Evolutionary conservation across 2,888 invertebrate species (phyloP).

Genomic region (Agonopterix alstromeriana): DNA sequence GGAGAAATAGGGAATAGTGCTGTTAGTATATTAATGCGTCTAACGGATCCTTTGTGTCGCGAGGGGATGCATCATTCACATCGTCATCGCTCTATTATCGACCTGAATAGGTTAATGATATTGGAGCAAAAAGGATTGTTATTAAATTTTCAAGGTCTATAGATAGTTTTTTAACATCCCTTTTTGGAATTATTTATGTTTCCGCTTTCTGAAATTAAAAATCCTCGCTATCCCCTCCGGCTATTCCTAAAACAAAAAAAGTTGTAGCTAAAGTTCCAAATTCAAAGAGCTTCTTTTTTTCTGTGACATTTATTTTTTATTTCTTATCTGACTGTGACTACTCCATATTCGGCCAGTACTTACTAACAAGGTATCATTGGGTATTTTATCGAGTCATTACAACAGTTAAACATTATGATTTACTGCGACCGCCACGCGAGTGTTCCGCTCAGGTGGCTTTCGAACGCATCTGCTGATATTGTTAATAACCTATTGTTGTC

Average conservation of each 20-base stretch:
- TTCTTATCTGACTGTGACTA: no score
- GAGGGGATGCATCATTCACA: constrained; percentile 46
- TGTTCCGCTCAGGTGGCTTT: constrained; percentile 59
- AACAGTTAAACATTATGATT: constrained; percentile 45
- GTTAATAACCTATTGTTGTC: constrained; percentile 63
- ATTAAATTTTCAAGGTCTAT: constrained; percentile 11
- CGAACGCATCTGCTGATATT: constrained; percentile 55
- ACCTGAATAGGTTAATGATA: constrained; percentile 46
- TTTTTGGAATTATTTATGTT: constrained; percentile 5
- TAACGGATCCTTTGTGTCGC: constrained; percentile 64
- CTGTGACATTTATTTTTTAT: no score
- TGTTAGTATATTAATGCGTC: constrained; percentile 66
- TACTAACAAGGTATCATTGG: constrained; percentile 10
- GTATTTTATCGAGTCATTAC: constrained; percentile 33
- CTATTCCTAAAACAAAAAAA: neutral
- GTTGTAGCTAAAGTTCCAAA: neutral
- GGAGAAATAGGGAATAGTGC: constrained; percentile 53
- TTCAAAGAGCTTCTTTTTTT: no score
- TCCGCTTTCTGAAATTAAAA: constrained; percentile 3
- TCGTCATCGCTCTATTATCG: constrained; percentile 34
- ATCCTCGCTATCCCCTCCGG: neutral
- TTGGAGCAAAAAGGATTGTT: constrained; percentile 44
- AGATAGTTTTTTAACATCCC: neutral
- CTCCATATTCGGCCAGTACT: constrained; percentile 13
- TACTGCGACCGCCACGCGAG: constrained; percentile 28